Base-by-base conservation (phyloP, 1,140 invertebrate genomes). In the Papilio glaucus region DNA sequence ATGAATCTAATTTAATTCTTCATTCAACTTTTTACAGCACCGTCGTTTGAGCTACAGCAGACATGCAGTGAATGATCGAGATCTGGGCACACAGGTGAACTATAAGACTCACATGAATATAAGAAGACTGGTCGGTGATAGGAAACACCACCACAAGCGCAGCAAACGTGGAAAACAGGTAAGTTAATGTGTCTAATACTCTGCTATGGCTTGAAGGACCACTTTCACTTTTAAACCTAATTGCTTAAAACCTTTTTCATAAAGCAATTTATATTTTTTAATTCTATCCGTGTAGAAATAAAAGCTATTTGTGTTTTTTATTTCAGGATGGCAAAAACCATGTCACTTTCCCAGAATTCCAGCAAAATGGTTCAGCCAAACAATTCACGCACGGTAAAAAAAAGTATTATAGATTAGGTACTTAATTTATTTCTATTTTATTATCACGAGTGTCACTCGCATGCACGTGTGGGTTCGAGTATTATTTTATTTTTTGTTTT, bases 91-190 rank as follows among this genome's bases (percentile, higher is more conserved):
- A 24, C 96, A 96, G 93, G 96, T 98, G 82, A 98, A 98, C 93
- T 98, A 98, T 90, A 96, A 96, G 87, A 97, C 97, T 92, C 97
- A 98, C 91, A 96, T 98, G 95, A 98, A 98, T 85, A 97, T 98
- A 83, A 94, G 97, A 60, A 94, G 97, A 18, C 94, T 98, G 90
- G 96, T 98, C 38, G 96, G 96, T 70, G 97, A 98, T 87, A 95
- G 96, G 77, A 96, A 97, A 85, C 96, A 97, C 92, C 95, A 96
- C 77, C 95, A 97, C 82, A 97, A 97, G 86, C 95, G 96, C 79
- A 96, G 96, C 89, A 97, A 97, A 94, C 96, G 97, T 86, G 94
- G 95, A 75, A 95, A 94, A 82, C 96, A 96, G 94, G 96, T 96
- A 85, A 91, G 72, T 57, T 12, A 26, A 57, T 26, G 24, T 5